These are phyloP conservation scores for Ctenochaetus hawaiiensis DNA, from an alignment of 2,797 vertebrate genomes.

Conservation along the genomic window DNA sequence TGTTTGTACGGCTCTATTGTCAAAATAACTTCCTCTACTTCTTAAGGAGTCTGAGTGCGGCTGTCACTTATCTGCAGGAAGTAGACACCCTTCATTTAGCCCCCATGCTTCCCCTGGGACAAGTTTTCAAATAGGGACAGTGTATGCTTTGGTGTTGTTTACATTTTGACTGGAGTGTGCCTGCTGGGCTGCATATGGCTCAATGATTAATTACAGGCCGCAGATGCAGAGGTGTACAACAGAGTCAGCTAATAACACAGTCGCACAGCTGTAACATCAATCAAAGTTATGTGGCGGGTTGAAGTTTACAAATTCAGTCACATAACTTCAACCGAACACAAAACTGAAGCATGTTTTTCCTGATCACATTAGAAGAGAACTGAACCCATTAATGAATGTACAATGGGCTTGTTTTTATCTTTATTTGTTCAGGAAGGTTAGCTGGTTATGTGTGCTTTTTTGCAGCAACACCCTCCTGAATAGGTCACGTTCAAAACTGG, in stretches of 20 bases:
- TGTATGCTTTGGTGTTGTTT: slow-evolving; percentile 46
- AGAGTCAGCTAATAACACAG: not conserved
- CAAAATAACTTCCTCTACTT: slow-evolving; percentile 60
- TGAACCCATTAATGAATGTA: slow-evolving; percentile 5
- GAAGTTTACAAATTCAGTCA: not conserved
- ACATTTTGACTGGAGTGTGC: slow-evolving; percentile 42
- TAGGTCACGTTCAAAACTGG: slow-evolving; percentile 40
- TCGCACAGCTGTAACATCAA: slow-evolving; percentile 9
- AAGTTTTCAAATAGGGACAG: slow-evolving; percentile 22
- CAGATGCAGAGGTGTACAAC: not conserved
- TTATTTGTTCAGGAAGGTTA: slow-evolving; percentile 66
- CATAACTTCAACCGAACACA: not conserved
- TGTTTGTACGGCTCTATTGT: slow-evolving; percentile 57
- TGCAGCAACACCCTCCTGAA: slow-evolving; percentile 21
- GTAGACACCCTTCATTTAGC: slow-evolving; percentile 71
- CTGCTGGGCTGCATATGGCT: slow-evolving; percentile 20
- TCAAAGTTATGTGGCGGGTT: not conserved
- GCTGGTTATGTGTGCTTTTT: slow-evolving; percentile 28
- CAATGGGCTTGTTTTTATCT: slow-evolving; percentile 56
- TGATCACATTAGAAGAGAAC: slow-evolving; percentile 4
- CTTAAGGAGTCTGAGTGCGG: slow-evolving; percentile 31
- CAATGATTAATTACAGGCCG: slow-evolving; percentile 55
- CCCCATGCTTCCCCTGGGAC: slow-evolving; percentile 37
- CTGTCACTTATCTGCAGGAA: slow-evolving; percentile 79
- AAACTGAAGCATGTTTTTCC: not conserved